phyloP scores from a whole-genome alignment of 1,140 invertebrate genomes.

The Conus betulinus region DNA sequence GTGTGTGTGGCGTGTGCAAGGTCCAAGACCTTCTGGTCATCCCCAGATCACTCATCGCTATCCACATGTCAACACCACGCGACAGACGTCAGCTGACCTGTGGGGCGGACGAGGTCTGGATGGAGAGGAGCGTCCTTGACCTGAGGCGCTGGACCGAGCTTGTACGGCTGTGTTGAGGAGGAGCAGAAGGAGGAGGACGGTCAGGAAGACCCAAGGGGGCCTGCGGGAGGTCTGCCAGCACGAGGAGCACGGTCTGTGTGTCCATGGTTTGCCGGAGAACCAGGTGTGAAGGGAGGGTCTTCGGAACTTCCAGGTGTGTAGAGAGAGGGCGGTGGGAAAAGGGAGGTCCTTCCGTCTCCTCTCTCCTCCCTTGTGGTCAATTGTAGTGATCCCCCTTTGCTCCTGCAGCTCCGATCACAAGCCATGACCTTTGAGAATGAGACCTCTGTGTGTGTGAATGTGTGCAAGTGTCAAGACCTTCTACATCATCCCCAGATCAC shows the following conservation, averaged over 20 bases:
- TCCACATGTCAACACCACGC: too few relatives aligned
- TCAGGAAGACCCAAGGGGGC: background rate
- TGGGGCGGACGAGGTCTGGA: conserved; percentile 11
- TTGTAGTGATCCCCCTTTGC: background rate
- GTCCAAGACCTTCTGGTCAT: too few relatives aligned
- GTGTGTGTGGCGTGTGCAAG: too few relatives aligned
- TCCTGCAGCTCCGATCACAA: background rate
- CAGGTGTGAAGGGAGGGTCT: background rate
- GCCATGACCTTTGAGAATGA: too few relatives aligned
- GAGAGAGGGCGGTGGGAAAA: background rate
- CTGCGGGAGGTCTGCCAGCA: too few relatives aligned
- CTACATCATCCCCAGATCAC: too few relatives aligned
- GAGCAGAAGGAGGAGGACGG: background rate
- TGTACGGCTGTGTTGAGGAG: background rate
- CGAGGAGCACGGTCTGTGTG: background rate
- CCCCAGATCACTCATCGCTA: too few relatives aligned
- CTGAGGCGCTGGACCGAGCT: background rate
- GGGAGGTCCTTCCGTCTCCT: background rate
- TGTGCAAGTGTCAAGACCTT: too few relatives aligned
- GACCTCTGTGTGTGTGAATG: too few relatives aligned
- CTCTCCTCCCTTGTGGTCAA: background rate
- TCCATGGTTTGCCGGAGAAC: background rate
- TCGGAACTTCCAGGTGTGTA: background rate
- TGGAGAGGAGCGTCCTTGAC: background rate
- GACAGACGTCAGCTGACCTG: too few relatives aligned